Percentiles rank a stretch among this genome's conserved stretches.
Conservation (phyloP, 2,888 invertebrate genomes). For the Holacanthella duospinosa region DNA sequence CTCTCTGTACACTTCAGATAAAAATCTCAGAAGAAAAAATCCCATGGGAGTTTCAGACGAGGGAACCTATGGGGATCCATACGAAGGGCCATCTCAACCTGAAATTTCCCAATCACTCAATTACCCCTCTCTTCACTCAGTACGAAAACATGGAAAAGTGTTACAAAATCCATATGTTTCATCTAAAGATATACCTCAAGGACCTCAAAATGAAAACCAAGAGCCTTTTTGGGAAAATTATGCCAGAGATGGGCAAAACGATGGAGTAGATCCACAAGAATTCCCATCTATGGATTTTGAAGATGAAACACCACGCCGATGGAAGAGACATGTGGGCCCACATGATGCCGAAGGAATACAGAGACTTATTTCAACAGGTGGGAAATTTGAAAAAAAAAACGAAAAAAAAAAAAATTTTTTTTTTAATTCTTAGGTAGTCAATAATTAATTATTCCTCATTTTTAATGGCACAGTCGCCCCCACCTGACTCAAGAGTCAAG, state of each 20-base stretch:
- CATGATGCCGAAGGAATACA: constrained; percentile 36
- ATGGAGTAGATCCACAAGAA: neutral
- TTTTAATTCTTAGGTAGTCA: too few species aligned
- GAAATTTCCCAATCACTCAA: constrained; percentile 32
- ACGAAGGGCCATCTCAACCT: constrained; percentile 26
- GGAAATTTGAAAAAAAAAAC: neutral
- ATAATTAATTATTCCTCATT: too few species aligned
- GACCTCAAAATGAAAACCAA: neutral
- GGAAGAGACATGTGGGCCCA: constrained; percentile 32
- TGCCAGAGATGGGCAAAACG: neutral
- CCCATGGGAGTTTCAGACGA: neutral
- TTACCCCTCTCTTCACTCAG: constrained; percentile 31
- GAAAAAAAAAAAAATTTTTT: too few species aligned
- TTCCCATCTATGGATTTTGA: neutral
- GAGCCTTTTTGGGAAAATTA: neutral
- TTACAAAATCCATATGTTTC: constrained; percentile 10
- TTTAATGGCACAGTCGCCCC: too few species aligned
- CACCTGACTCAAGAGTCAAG: too few species aligned
- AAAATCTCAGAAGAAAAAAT: neutral
- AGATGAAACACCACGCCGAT: constrained; percentile 1
- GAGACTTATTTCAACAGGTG: constrained; percentile 37
- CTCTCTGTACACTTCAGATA: neutral
- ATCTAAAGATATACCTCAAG: neutral
- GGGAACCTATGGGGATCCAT: neutral
- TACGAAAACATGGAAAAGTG: constrained; percentile 34